These are phyloP conservation scores for Dicerorhinus sumatrensis DNA, from an alignment of 2,113 vertebrate species.

Conservation along the genomic window DNA sequence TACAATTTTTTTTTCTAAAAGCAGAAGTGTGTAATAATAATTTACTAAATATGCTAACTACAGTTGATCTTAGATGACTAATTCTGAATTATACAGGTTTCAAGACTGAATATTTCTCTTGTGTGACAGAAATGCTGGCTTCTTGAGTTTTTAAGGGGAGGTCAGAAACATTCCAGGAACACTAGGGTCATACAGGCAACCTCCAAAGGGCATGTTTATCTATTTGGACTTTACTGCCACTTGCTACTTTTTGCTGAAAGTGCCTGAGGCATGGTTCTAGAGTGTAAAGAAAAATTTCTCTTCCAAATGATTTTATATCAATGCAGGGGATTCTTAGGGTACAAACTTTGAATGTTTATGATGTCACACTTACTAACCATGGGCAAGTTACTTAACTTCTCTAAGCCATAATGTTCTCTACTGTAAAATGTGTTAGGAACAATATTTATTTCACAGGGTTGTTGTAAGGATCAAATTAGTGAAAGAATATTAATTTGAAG, in stretches of 20 bases:
- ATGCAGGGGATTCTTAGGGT: background rate
- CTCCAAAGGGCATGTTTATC: background rate
- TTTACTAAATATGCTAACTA: background rate
- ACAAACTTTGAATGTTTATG: background rate
- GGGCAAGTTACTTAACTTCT: background rate
- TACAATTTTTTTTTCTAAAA: background rate
- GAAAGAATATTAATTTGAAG: background rate
- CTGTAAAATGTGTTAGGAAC: constrained; percentile 2
- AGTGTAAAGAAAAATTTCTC: constrained; percentile 6
- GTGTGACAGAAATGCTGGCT: background rate
- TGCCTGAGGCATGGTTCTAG: background rate
- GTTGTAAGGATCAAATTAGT: background rate
- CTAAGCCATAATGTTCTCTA: constrained; percentile 17
- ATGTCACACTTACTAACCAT: constrained; percentile 13
- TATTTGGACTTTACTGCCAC: background rate
- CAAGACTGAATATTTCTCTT: constrained; percentile 42
- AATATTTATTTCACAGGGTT: background rate
- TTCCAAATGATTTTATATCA: constrained; percentile 11
- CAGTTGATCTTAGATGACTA: background rate
- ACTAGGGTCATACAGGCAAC: background rate
- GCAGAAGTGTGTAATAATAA: background rate
- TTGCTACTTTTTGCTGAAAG: constrained; percentile 27
- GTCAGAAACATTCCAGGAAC: background rate
- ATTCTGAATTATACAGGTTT: constrained; percentile 39
- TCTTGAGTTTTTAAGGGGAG: background rate